Evolutionary conservation across 1,140 invertebrate genomes (phyloP), one percentile per base, ranked within the genome.

Genomic region (Drosophila triauraria): DNA sequence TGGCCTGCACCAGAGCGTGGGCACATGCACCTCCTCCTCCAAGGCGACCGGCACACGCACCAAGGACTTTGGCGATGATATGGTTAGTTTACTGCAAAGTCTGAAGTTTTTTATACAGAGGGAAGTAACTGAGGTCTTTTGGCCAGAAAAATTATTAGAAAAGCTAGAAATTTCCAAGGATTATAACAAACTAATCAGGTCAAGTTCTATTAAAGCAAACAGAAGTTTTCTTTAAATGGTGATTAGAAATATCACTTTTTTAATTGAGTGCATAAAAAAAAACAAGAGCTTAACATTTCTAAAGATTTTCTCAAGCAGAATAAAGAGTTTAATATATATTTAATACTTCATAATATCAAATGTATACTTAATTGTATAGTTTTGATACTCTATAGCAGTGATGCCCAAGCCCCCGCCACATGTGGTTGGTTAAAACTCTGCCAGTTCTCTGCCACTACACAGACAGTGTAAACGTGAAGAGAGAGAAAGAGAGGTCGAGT

Each of bases 1-100:
- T 3, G 95, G 96, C 0, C 92, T 96, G 25, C 93, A 93, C 71
- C 92, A 93, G 61, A 87, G 72, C 38, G 93, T 92, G 27, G 93
- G 91, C 67, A 84, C 92, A 17, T 93, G 94, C 46, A 91, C 87
- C 27, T 77, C 75, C 62, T 65, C 71, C 35, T 78, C 75, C 17
- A 95, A 95, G 81, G 94, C 94, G 2, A 94, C 94, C 3, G 95
- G 95, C 10, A 95, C 95, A 5, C 94, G 96, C 61, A 92, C 59
- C 48, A 93, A 91, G 77, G 92, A 93, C 54, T 93, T 93, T 58
- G 81, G 74, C 54, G 92, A 92, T 74, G 92, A 93, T 76, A 93
- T 93, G 91, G 92, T 93, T 25, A 82, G 84, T 82, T 42, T 8
- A 13, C 17, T 12, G 25, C 0, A 8, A 13, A 20, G 5, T 0